A percentile compares a stretch with the other conserved stretches of the same genome.
These are phyloP conservation scores for Rhineura floridana DNA, from an alignment of 2,113 vertebrate species.

Conservation along the genomic window DNA sequence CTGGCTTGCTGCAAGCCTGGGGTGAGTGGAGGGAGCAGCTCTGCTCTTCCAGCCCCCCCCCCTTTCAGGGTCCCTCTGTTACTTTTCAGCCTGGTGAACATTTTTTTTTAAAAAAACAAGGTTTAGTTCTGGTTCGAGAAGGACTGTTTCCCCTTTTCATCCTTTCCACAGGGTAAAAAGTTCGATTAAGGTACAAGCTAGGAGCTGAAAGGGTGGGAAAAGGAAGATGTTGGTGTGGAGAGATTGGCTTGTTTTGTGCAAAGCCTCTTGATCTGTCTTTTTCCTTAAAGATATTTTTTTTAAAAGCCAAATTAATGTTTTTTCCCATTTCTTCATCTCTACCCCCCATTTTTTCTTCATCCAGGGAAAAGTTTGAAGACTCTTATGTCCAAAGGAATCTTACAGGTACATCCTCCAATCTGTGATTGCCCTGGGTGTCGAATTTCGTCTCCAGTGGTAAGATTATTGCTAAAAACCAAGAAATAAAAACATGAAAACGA, in stretches of 20 bases:
- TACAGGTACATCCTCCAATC: slow-evolving; percentile 99
- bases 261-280: neutral
- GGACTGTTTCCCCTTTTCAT: neutral
- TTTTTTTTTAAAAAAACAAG: neutral
- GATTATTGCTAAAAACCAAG: slow-evolving; percentile 73
- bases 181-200: neutral
- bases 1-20: neutral
- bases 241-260: neutral
- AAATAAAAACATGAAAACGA: slow-evolving; percentile 32
- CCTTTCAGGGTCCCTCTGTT: neutral
- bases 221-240: neutral
- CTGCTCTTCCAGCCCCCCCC: neutral
- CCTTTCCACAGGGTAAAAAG: neutral
- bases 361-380: slow-evolving; percentile 99
- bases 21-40: neutral
- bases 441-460: slow-evolving; percentile 99
- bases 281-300: neutral
- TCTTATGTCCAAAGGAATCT: slow-evolving; percentile 99
- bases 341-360: neutral
- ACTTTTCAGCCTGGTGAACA: neutral
- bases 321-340: slow-evolving; percentile 5
- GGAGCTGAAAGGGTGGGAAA: neutral
- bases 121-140: neutral
- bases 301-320: slow-evolving; percentile 11
- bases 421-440: slow-evolving; percentile 99